phyloP scores from a whole-genome alignment of 2,888 invertebrate species.

The Idaea straminata region DNA sequence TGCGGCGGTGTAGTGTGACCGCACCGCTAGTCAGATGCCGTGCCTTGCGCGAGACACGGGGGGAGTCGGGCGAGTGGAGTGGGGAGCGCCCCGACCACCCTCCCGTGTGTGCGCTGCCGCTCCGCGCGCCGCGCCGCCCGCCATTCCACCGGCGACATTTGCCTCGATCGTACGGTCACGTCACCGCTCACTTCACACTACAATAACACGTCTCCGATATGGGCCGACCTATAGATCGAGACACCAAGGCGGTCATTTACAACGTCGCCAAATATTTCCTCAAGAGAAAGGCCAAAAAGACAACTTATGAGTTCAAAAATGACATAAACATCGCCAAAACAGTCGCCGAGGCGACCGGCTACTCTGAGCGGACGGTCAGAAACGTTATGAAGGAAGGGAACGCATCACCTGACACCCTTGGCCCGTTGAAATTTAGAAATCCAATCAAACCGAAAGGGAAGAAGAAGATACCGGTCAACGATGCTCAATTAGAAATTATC shows the following conservation, averaged over 20 bases:
- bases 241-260: slow-evolving; percentile 1
- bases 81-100: neutral
- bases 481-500: neutral
- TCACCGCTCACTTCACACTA: neutral
- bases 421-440: slow-evolving; percentile 2
- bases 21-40: neutral
- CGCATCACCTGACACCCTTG: neutral
- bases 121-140: neutral
- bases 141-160: neutral
- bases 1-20: neutral
- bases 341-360: slow-evolving; percentile 14
- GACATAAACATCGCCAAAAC: slow-evolving; percentile 17
- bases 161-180: neutral
- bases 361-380: slow-evolving; percentile 9
- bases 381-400: slow-evolving; percentile 2
- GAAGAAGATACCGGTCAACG: neutral
- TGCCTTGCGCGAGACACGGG: neutral
- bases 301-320: slow-evolving; percentile 19
- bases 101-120: neutral
- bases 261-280: slow-evolving; percentile 17
- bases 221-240: neutral
- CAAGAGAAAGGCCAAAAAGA: slow-evolving; percentile 13
- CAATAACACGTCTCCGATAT: neutral
- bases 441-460: neutral
- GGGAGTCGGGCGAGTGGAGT: neutral